Conservation (phyloP, 2,113 vertebrate species). For the Neoarius graeffei region DNA sequence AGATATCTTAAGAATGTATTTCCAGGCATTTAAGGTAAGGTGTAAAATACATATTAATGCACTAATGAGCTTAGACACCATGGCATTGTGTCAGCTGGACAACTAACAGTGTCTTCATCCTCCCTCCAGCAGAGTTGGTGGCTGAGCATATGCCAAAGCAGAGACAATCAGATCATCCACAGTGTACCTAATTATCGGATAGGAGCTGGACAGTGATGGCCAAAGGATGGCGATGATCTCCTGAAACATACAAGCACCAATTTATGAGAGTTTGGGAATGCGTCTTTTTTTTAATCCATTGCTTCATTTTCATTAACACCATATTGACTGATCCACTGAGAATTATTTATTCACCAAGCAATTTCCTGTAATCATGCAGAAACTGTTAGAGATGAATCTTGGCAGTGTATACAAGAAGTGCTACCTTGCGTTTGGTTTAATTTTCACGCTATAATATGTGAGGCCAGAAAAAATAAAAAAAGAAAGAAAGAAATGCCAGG, state of each 20-base stretch:
- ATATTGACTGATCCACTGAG: background rate
- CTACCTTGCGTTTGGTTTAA: conserved; percentile 11
- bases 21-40: background rate
- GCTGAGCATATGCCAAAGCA: conserved; percentile 79
- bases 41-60: background rate
- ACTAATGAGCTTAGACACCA: conserved; percentile 37
- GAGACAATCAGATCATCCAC: conserved; percentile 66
- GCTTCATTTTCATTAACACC: background rate
- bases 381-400: background rate
- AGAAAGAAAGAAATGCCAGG: conserved; percentile 26
- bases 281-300: background rate
- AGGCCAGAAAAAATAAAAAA: background rate
- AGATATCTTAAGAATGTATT: background rate
- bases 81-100: conserved; percentile 61
- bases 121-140: conserved; percentile 67
- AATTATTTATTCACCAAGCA: background rate
- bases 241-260: conserved; percentile 46
- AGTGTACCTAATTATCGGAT: conserved; percentile 76
- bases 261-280: conserved; percentile 28
- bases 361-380: background rate
- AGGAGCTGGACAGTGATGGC: conserved; percentile 58
- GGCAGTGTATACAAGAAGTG: background rate
- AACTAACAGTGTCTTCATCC: conserved; percentile 57
- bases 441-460: background rate
- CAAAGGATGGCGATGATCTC: conserved; percentile 50